Base-by-base conservation (phyloP, 2,888 invertebrate genomes). In the Athetis lepigone region DNA sequence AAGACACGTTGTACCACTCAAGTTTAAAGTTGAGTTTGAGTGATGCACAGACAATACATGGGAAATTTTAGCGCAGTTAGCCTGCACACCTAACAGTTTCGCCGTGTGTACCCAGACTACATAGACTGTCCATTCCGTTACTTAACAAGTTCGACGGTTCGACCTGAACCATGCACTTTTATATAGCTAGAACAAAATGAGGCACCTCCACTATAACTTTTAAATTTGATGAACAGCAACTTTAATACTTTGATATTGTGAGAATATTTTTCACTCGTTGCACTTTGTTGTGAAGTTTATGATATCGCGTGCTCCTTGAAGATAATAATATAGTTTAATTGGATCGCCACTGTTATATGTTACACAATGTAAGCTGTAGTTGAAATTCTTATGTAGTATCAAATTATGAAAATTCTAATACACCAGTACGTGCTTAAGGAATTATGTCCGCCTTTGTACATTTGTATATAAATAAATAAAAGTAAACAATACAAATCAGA, bases 161-260 rank as follows among this genome's bases (percentile, higher is more conserved):
- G 66, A 70, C 59, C 72, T 73, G 69, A 55, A 58, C 66, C 75
- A 75, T 83, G 75, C 83, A 80, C 77, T 85, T 87, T 88, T 86
- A 85, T 84, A 77, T 33, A 71, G 63, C 61, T 55, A 61, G 57
- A 78, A 80, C 71, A 80, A 79, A 80, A 80, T 72, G 68, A 78
- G 56, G 57, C 75, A 70, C 72, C 60, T 75, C 62, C 61, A 58
- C 81, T 80, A 80, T 83, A 87, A 88, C 83, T 89, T 89, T 87
- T 75, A 84, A 86, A 88, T 88, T 85, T 90, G 86, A 88, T 87
- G 85, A 88, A 86, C 85, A 80, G 75, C 78, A 73, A 83, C 82
- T 84, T 85, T 82, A 78, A 79, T 82, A 81, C 72, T 86, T 80
- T 85, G 70, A 79, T 79, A 84, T 80, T 77, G 77, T 74, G 74